Evolutionary conservation across 2,888 invertebrate genomes (phyloP).

Genomic region (Pecten maximus): DNA sequence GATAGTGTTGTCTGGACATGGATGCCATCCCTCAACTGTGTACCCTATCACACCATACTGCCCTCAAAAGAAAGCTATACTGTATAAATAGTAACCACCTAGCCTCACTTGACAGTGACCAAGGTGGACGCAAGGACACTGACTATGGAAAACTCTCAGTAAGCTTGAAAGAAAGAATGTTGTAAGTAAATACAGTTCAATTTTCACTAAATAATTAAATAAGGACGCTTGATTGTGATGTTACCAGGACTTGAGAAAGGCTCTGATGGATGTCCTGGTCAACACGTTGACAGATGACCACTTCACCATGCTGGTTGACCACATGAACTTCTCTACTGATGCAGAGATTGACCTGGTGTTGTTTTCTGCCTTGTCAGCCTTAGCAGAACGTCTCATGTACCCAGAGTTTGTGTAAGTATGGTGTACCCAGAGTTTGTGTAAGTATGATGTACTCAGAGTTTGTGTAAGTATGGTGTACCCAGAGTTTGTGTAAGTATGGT

Average conservation of each 20-base stretch:
- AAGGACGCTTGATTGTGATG: too few species aligned
- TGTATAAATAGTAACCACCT: too few species aligned
- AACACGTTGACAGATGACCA: conserved; percentile 74
- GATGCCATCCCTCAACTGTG: too few species aligned
- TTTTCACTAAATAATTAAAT: too few species aligned
- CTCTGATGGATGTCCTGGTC: conserved; percentile 77
- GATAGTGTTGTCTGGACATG: too few species aligned
- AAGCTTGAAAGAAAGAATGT: too few species aligned
- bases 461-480: conserved; percentile 70
- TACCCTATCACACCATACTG: too few species aligned
- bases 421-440: background rate
- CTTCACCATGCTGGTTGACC: conserved; percentile 66
- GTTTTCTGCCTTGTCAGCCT: conserved; percentile 78
- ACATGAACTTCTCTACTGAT: conserved; percentile 70
- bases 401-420: conserved; percentile 77
- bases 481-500: conserved; percentile 55
- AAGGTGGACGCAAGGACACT: too few species aligned
- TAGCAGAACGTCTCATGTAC: conserved; percentile 79
- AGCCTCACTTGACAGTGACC: too few species aligned
- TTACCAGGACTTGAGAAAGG: conserved; percentile 74
- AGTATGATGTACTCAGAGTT: conserved; percentile 78
- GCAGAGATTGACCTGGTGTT: conserved; percentile 73
- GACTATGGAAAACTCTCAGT: too few species aligned
- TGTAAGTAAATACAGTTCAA: too few species aligned
- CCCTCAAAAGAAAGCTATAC: too few species aligned